Base-by-base conservation (phyloP, 2,113 vertebrate genomes). In the Emydocephalus ijimae region DNA sequence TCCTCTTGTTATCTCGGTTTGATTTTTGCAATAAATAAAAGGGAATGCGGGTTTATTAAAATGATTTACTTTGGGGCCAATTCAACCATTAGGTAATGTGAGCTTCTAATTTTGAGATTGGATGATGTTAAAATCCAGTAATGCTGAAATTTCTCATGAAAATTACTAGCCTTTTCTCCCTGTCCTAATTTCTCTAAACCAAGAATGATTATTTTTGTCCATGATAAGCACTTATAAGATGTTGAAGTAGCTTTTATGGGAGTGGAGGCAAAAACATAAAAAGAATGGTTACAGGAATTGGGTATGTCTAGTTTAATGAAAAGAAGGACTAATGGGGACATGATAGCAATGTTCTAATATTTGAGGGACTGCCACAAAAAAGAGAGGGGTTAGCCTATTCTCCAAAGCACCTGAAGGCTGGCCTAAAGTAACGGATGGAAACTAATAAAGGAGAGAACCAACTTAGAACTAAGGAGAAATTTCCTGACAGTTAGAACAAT, bases 361-460 rank as follows among this genome's bases (percentile, higher is more conserved):
- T 0, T n/a, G 0, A 69, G 29, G 11, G 11, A 11, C 29, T 69
- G 61, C 61, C 29, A 0, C 61, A 64, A 64, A 29, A 26, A 64
- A 64, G 59, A 64, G 59, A 4, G 26, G 10, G 0, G 24, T 61
- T 1, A 26, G 12, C 0, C 26, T 64, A 29, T 64, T 64, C 24
- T 12, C 59, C 3, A 29, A 64, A 64, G 26, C 3, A 11, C 26
- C 59, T 4, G 61, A 69, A 15, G 29, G 61, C 29, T n/a, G 61
- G 4, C 5, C 12, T n/a, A 15, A 69, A 69, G 29, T 1, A 69
- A n/a, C 0, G 1, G 12, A 5, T 69, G 61, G 4, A 14, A n/a
- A 69, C 12, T n/a, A 2, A 69, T 2, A 1, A 34, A 34, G 64
- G 29, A 69, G 29, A 69, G 14, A 69, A 69, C 1, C 29, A 69